Conservation (phyloP, 1,140 invertebrate species). For the Zaprionus lachaisei region DNA sequence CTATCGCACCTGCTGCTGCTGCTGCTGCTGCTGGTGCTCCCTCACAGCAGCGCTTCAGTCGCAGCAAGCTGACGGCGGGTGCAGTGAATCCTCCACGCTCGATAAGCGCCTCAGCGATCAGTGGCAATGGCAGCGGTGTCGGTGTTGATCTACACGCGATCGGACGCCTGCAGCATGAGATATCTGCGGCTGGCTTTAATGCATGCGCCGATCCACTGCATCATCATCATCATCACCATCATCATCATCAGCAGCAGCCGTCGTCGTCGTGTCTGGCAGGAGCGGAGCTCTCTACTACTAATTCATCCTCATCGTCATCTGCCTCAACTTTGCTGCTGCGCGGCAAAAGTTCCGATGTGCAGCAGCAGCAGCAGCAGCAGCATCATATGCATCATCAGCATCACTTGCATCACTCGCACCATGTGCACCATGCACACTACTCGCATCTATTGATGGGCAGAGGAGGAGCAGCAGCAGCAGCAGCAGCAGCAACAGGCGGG, state of each 20-base stretch:
- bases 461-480: constrained; percentile 3
- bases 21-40: not conserved
- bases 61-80: constrained; percentile 60
- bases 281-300: not conserved
- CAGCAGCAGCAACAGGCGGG: constrained; percentile 17
- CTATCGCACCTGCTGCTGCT: not conserved
- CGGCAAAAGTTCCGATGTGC: constrained; percentile 31
- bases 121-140: constrained; percentile 59
- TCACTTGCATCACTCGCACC: constrained; percentile 65
- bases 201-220: constrained; percentile 76
- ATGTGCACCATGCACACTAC: constrained; percentile 69
- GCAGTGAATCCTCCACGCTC: constrained; percentile 62
- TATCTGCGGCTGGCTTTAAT: constrained; percentile 62
- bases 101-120: constrained; percentile 76
- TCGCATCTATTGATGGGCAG: constrained; percentile 41
- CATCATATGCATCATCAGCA: constrained; percentile 13
- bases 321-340: constrained; percentile 36
- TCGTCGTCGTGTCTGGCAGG: constrained; percentile 4
- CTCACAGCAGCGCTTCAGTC: constrained; percentile 58
- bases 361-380: not conserved
- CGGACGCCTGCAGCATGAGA: constrained; percentile 67
- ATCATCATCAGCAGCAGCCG: constrained; percentile 49
- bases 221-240: constrained; percentile 81
- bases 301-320: constrained; percentile 6
- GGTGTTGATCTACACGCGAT: constrained; percentile 58